Conservation (phyloP, 2,888 invertebrate species). For the Gastracanthus pulcherrimus region DNA sequence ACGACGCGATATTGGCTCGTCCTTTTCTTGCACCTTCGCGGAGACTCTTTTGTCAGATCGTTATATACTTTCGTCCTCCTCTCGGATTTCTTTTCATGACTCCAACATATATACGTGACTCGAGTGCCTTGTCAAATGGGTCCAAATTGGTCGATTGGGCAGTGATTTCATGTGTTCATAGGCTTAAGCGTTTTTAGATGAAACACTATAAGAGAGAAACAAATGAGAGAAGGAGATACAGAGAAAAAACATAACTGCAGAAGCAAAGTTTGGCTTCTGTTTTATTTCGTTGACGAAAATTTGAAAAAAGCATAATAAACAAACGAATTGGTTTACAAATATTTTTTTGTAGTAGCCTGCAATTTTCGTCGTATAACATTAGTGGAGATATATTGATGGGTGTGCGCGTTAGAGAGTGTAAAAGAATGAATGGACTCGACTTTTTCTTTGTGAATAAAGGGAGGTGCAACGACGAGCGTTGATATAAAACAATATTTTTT, state of each 20-base stretch:
- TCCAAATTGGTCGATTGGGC: constrained; percentile 77
- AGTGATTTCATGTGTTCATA: constrained; percentile 78
- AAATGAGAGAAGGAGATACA: constrained; percentile 29
- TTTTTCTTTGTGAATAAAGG: constrained; percentile 18
- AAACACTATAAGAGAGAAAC: constrained; percentile 57
- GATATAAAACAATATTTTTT: constrained; percentile 25
- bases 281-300: background rate
- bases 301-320: background rate
- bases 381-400: constrained; percentile 5
- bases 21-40: constrained; percentile 5
- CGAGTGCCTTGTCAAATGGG: constrained; percentile 74
- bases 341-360: constrained; percentile 6
- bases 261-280: constrained; percentile 1
- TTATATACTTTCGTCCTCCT: constrained; percentile 35
- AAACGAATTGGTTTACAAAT: constrained; percentile 15
- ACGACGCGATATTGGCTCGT: constrained; percentile 10
- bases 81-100: constrained; percentile 39
- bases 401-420: background rate
- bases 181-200: constrained; percentile 73
- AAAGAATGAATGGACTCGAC: constrained; percentile 34
- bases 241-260: constrained; percentile 27
- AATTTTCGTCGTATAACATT: constrained; percentile 20
- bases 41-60: background rate
- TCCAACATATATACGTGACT: constrained; percentile 58
- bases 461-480: constrained; percentile 35